A percentile compares a stretch with the other conserved stretches of the same genome.
phyloP scores from a whole-genome alignment of 2,113 vertebrate species.

The Brachirus orientalis region DNA sequence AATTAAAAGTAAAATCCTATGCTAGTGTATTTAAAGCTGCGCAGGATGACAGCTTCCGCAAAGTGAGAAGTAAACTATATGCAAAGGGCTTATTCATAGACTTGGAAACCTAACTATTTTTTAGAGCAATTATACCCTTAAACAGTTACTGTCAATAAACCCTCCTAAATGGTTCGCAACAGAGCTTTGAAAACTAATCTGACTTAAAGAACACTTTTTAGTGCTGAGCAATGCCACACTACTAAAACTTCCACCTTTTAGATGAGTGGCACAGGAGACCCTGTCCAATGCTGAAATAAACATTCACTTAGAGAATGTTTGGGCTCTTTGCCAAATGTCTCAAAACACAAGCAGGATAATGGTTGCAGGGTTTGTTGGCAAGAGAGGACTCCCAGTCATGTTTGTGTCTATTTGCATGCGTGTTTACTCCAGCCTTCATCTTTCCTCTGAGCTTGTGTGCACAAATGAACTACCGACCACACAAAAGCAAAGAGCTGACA shows the following conservation, averaged over 20 bases:
- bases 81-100: no score
- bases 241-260: constrained; percentile 9
- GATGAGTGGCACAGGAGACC: constrained; percentile 11
- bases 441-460: constrained; percentile 28
- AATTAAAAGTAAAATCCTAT: neutral
- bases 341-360: constrained; percentile 31
- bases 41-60: no score
- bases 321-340: constrained; percentile 21
- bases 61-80: no score
- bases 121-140: no score
- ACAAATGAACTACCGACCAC: constrained; percentile 61
- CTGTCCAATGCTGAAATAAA: constrained; percentile 21
- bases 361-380: constrained; percentile 42
- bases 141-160: no score
- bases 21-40: neutral
- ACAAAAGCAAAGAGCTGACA: constrained; percentile 76
- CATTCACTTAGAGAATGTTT: constrained; percentile 24
- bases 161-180: no score
- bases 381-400: constrained; percentile 46
- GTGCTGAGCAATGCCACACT: neutral
- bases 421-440: constrained; percentile 35
- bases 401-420: neutral
- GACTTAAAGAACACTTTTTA: neutral
- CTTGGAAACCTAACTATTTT: no score
- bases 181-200: neutral